phyloP scores from a whole-genome alignment of 2,113 vertebrate genomes.

The Terrapene triunguis region DNA sequence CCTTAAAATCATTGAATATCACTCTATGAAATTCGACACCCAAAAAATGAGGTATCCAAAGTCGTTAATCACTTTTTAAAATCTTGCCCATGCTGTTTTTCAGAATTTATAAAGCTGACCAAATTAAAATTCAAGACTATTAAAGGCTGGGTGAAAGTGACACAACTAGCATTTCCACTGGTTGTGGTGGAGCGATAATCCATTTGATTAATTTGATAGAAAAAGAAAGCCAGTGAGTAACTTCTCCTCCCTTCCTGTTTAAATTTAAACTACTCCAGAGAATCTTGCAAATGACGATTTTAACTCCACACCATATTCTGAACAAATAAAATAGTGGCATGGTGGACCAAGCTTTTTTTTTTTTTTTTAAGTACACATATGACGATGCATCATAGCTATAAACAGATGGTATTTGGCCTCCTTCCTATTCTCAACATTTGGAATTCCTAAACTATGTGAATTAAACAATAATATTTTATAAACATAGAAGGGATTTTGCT shows the following conservation, averaged over 20 bases:
- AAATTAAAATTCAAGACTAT: conserved; percentile 62
- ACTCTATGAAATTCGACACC: background rate
- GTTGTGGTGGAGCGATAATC: conserved; percentile 65
- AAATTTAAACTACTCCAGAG: conserved; percentile 59
- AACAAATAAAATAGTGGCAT: conserved; percentile 84
- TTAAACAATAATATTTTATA: conserved; percentile 94
- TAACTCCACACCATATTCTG: conserved; percentile 78
- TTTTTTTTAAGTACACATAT: conserved; percentile 85
- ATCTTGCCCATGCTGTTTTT: conserved; percentile 58
- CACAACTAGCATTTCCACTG: conserved; percentile 59
- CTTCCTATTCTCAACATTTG: conserved; percentile 92
- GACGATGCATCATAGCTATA: conserved; percentile 89
- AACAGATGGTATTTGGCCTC: conserved; percentile 92
- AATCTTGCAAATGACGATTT: conserved; percentile 70
- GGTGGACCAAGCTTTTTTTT: conserved; percentile 83
- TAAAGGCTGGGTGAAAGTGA: conserved; percentile 68
- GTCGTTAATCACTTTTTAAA: background rate
- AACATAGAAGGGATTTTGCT: conserved; percentile 92
- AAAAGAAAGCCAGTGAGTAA: conserved; percentile 55
- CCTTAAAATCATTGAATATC: background rate
- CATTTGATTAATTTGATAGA: conserved; percentile 65
- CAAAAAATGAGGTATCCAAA: background rate
- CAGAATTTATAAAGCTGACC: conserved; percentile 28
- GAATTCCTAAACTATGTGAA: conserved; percentile 92
- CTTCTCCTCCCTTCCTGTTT: conserved; percentile 68